Conservation (phyloP, 2,113 vertebrate species). For the Naja naja region DNA sequence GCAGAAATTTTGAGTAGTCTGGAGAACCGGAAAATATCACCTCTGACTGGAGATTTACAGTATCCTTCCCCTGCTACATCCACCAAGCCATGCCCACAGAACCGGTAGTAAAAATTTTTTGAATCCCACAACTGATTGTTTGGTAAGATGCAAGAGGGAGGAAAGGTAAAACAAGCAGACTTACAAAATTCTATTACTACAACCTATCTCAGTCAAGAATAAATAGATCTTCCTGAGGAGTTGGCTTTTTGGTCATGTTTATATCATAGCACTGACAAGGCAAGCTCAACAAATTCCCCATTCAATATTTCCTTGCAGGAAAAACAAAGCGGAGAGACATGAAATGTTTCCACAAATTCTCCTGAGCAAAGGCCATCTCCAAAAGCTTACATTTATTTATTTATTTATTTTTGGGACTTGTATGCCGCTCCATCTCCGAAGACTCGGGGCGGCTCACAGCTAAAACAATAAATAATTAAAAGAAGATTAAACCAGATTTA, state of each 20-base stretch:
- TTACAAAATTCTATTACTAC: neutral
- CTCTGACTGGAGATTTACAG: too few species aligned
- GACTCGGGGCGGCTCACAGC: too few species aligned
- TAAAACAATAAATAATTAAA: too few species aligned
- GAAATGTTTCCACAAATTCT: neutral
- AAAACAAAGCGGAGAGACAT: neutral
- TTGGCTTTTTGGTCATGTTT: neutral
- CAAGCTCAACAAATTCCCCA: neutral
- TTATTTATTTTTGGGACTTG: too few species aligned
- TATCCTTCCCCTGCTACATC: too few species aligned
- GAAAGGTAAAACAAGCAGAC: neutral
- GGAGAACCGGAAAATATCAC: too few species aligned
- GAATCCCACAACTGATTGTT: too few species aligned
- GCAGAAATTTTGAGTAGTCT: too few species aligned
- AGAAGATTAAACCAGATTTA: too few species aligned
- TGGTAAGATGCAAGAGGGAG: neutral
- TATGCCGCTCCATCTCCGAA: too few species aligned
- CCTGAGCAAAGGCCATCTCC: neutral
- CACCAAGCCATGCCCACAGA: too few species aligned
- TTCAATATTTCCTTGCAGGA: neutral
- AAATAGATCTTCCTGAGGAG: neutral
- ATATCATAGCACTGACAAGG: neutral
- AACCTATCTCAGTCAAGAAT: neutral
- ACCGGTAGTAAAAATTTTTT: too few species aligned
- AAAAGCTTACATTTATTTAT: neutral